Percentiles rank a stretch among this genome's conserved stretches.
Evolutionary conservation across 2,113 vertebrate genomes (phyloP).

Genomic region (Gambusia affinis): DNA sequence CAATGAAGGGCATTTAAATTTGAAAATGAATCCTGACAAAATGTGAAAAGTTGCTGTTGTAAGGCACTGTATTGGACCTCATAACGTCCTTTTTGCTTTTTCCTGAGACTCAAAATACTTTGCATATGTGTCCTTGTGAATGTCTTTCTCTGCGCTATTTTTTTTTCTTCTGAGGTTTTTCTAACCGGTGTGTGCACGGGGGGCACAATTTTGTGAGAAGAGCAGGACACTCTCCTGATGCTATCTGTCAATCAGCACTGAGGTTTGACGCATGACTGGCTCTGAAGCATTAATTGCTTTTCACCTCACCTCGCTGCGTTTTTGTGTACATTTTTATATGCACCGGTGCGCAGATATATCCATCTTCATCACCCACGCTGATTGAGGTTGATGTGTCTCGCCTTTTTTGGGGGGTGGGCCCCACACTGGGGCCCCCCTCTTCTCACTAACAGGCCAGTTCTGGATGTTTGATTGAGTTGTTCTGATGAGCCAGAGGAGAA

Average conservation of each 20-base stretch:
- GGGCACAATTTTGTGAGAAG: not conserved
- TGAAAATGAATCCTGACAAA: not conserved
- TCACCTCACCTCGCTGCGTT: conserved; percentile 51
- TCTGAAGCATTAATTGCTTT: conserved; percentile 68
- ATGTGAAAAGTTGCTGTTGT: not conserved
- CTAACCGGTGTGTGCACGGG: not conserved
- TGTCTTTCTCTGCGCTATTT: conserved; percentile 23
- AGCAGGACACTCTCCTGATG: conserved; percentile 58
- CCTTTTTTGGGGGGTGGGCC: conserved; percentile 42
- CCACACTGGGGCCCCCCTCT: conserved; percentile 27
- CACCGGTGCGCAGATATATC: conserved; percentile 25
- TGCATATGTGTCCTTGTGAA: conserved; percentile 52
- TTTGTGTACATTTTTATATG: not conserved
- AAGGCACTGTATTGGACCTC: not conserved
- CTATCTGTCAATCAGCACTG: conserved; percentile 67
- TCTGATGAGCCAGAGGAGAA: conserved; percentile 67
- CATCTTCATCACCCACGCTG: conserved; percentile 70
- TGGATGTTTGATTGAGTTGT: conserved; percentile 76
- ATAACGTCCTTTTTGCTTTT: conserved; percentile 18
- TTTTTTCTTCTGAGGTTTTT: conserved; percentile 27
- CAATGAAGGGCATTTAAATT: not conserved
- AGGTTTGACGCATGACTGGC: conserved; percentile 52
- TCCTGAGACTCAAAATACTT: conserved; percentile 1
- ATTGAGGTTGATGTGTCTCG: conserved; percentile 74
- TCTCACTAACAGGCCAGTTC: conserved; percentile 50